phyloP scores from a whole-genome alignment of 2,113 vertebrate species.

The Oryzias javanicus region DNA sequence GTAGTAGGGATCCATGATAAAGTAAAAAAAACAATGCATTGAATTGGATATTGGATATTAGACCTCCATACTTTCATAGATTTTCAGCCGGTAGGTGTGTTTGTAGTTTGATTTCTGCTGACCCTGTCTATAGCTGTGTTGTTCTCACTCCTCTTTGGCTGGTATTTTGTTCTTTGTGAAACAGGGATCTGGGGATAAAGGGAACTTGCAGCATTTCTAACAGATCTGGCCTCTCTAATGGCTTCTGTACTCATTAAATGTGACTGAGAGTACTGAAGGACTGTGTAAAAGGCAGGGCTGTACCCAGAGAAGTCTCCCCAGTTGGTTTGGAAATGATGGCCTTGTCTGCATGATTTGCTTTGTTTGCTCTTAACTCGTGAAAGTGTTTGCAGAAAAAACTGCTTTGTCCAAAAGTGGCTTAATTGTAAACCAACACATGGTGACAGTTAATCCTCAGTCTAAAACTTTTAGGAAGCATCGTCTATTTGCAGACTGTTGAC shows the following conservation, averaged over 20 bases:
- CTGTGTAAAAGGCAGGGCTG: background rate
- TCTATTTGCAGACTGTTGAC: too few species aligned
- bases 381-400: background rate
- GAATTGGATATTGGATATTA: background rate
- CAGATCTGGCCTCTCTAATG: background rate
- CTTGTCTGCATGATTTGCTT: background rate
- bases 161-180: background rate
- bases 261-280: background rate
- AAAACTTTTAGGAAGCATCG: too few species aligned
- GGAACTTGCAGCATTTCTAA: background rate
- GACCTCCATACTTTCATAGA: background rate
- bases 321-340: background rate
- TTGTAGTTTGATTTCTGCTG: background rate
- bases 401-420: too few species aligned
- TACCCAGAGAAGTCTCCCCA: background rate
- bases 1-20: background rate
- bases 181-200: background rate
- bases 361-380: background rate
- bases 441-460: too few species aligned
- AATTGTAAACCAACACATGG: too few species aligned
- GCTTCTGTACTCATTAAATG: background rate
- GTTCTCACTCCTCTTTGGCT: background rate
- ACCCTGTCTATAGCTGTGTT: background rate
- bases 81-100: background rate
- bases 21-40: background rate